Base-by-base conservation (phyloP, 2,797 vertebrate species). In the Adrianichthys oophorus region DNA sequence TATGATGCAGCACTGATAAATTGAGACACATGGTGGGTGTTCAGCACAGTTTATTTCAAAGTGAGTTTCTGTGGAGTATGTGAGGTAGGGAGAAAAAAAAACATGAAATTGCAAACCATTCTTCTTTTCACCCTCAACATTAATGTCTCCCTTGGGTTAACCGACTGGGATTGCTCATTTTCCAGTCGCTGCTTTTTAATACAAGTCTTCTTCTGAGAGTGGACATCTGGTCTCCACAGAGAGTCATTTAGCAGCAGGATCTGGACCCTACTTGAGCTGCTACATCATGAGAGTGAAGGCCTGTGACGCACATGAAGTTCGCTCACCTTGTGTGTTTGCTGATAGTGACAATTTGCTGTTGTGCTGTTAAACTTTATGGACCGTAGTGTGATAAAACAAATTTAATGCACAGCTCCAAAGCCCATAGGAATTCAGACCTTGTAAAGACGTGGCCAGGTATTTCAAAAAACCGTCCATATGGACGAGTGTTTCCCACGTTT, bases 181-280 rank as follows among this genome's bases (percentile, higher is more conserved):
- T 90, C 87, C 82, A 88, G 84, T 70, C 52, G 78, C 74, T 89
- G 85, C 74, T 65, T 87, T 80, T 87, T 87, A 89, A 89, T 89
- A 59, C 71, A 83, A 83, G 73, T 69, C 69, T 44, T 64, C 57
- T 79, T 75, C 63, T 63, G 74, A 77, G 81, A 78, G 63, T 72
- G 77, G 70, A 74, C 80, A 82, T 65, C 74, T 71, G 76, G 65
- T 72, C 69, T 50, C 80, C 70, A 57, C 46, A 14, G 60, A 72
- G 81, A 59, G 47, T 62, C 69, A 46, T 79, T 84, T 45, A 49
- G 61, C 59, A 54, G 43, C 57, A 29, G 66, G 52, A 74, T 61
- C 64, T 37, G 15, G 1, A 29, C 73, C 68, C 65, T 48, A 2
- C 61, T 73, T 68, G 46, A 62, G 15, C 50, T 60, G 48, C 21